Conservation (phyloP, 1,140 invertebrate genomes). For the Diabrotica virgifera region DNA sequence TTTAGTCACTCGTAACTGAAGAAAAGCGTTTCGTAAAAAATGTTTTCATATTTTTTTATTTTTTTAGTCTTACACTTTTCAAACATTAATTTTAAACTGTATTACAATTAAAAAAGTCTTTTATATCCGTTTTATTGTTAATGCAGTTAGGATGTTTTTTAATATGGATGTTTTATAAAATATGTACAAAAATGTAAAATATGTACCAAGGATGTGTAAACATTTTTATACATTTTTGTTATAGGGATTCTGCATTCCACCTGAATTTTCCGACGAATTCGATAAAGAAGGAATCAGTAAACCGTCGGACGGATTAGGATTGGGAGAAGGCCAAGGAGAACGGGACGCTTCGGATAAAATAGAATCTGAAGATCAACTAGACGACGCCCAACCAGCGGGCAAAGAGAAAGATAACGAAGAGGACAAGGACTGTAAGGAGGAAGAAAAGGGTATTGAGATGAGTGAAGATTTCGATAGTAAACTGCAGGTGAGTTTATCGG, state of each 20-base stretch:
- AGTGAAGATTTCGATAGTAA: slow-evolving; percentile 88
- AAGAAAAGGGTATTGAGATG: slow-evolving; percentile 94
- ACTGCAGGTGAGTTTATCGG: slow-evolving; percentile 49
- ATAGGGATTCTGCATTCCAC: slow-evolving; percentile 88
- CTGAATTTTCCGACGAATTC: slow-evolving; percentile 72
- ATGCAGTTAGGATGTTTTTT: too few relatives aligned
- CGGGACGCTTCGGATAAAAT: slow-evolving; percentile 94
- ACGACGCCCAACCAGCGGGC: slow-evolving; percentile 77
- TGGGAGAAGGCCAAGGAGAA: slow-evolving; percentile 90
- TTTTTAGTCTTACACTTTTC: too few relatives aligned
- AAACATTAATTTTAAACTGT: too few relatives aligned
- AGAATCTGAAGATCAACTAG: slow-evolving; percentile 90
- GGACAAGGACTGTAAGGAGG: slow-evolving; percentile 81
- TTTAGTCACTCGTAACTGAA: too few relatives aligned
- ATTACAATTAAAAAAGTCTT: too few relatives aligned
- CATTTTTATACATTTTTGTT: slow-evolving; percentile 10
- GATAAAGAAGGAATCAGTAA: slow-evolving; percentile 57
- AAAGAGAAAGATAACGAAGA: slow-evolving; percentile 66
- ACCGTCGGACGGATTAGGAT: slow-evolving; percentile 69
- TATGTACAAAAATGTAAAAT: too few relatives aligned
- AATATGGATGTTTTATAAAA: too few relatives aligned
- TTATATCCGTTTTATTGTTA: too few relatives aligned
- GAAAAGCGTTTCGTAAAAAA: too few relatives aligned
- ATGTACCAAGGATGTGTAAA: too few relatives aligned
- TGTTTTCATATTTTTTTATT: too few relatives aligned